Conservation (phyloP, 2,113 vertebrate species). For the Eurypyga helias region DNA sequence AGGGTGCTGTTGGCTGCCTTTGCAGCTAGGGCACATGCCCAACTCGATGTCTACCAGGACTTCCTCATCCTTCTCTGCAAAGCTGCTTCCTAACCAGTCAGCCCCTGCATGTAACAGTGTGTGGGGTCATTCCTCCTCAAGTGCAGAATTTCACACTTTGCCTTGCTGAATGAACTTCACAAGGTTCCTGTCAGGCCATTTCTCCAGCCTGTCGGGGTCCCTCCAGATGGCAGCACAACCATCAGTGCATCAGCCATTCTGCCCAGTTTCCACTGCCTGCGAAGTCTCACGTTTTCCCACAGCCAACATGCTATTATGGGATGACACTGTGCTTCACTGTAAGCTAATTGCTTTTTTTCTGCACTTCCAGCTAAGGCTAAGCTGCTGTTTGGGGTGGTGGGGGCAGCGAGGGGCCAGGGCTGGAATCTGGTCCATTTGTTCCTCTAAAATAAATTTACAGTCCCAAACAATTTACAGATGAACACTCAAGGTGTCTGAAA, state of each 20-base stretch:
- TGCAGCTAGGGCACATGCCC: not conserved
- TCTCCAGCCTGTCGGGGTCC: not conserved
- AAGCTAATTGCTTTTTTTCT: not conserved
- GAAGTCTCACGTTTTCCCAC: not conserved
- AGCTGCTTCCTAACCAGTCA: fast-evolving
- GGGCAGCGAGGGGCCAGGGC: not conserved
- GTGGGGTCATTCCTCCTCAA: not conserved
- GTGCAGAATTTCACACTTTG: not conserved
- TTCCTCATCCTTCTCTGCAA: not conserved
- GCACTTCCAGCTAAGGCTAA: not conserved
- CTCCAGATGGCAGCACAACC: not conserved
- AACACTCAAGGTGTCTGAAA: not conserved
- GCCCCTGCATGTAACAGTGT: not conserved
- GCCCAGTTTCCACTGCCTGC: not conserved
- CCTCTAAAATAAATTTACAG: not conserved
- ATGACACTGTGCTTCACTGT: fast-evolving
- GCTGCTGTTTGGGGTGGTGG: not conserved
- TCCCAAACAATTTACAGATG: not conserved
- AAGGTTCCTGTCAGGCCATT: not conserved
- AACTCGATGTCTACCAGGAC: not conserved
- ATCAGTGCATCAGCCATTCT: not conserved
- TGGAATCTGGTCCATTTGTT: not conserved
- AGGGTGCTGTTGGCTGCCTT: not conserved
- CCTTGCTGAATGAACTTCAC: not conserved
- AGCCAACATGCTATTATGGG: fast-evolving